phyloP scores from a whole-genome alignment of 2,113 vertebrate species.

The Thomomys bottae region DNA sequence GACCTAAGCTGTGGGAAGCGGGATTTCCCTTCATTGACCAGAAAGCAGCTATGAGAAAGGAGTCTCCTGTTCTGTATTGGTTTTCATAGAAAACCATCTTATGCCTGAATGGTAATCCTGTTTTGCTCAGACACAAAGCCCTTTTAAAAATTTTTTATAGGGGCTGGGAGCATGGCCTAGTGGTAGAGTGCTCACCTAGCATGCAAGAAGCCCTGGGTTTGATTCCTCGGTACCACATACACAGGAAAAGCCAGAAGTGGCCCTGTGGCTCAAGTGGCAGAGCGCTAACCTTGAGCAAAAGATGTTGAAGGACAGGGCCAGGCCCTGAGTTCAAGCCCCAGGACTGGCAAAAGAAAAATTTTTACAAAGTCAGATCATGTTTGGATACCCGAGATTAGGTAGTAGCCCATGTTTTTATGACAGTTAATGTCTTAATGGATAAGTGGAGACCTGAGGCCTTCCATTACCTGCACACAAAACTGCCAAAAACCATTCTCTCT shows the following conservation, averaged over 20 bases:
- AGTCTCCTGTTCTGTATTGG: neutral
- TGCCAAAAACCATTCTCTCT: conserved; percentile 4
- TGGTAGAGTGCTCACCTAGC: too few species aligned
- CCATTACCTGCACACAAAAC: neutral
- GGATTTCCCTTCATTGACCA: neutral
- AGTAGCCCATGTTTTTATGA: neutral
- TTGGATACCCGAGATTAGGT: neutral
- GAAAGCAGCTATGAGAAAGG: fast-evolving
- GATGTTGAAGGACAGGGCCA: too few species aligned
- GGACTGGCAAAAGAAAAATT: too few species aligned
- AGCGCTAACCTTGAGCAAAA: too few species aligned
- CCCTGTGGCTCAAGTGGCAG: too few species aligned
- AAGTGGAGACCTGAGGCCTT: neutral
- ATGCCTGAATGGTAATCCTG: neutral
- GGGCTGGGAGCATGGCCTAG: too few species aligned
- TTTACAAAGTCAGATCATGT: neutral
- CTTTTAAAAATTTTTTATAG: neutral
- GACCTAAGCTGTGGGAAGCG: neutral
- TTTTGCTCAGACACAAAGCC: conserved; percentile 11
- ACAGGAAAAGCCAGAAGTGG: too few species aligned
- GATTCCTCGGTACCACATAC: too few species aligned
- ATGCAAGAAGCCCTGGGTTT: too few species aligned
- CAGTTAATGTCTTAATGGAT: neutral
- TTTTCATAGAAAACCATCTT: neutral
- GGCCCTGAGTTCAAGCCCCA: too few species aligned